Conservation (phyloP, 1,140 invertebrate species). For the Drosophila grimshawi region DNA sequence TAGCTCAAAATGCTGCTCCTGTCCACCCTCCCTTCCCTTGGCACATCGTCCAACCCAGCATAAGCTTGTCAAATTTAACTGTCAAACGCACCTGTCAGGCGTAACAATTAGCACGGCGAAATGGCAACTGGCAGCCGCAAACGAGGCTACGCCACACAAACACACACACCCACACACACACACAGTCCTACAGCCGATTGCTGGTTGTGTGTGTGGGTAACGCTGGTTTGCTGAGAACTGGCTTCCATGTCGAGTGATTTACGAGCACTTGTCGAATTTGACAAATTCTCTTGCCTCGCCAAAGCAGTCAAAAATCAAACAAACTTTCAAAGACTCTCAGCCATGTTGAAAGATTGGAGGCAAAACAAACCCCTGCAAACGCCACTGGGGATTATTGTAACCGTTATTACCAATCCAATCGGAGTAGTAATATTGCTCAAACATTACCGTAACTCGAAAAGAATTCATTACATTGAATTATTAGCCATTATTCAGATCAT, state of each 20-base stretch:
- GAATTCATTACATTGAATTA: too few relatives aligned
- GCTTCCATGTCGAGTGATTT: conserved; percentile 57
- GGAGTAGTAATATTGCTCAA: too few relatives aligned
- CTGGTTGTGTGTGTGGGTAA: conserved; percentile 12
- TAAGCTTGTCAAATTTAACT: conserved; percentile 68
- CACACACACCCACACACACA: background rate
- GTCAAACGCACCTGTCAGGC: conserved; percentile 80
- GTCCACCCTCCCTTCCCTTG: background rate
- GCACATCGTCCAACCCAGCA: conserved; percentile 9
- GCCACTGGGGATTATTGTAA: background rate
- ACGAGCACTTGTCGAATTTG: conserved; percentile 76
- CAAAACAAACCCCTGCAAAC: background rate
- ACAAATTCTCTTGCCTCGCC: conserved; percentile 59
- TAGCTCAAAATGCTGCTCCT: too few relatives aligned
- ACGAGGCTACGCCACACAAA: conserved; percentile 28
- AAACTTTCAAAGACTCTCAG: background rate
- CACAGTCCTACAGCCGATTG: background rate
- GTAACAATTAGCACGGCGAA: conserved; percentile 76
- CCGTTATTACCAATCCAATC: too few relatives aligned
- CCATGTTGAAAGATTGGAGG: too few relatives aligned
- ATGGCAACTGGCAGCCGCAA: conserved; percentile 57
- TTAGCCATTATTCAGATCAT: background rate
- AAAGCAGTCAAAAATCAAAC: conserved; percentile 14
- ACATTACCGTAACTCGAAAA: too few relatives aligned
- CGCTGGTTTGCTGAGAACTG: conserved; percentile 14